Conservation (phyloP, 53 echinoderm and acorn worm species). For the Paracentrotus lividus region DNA sequence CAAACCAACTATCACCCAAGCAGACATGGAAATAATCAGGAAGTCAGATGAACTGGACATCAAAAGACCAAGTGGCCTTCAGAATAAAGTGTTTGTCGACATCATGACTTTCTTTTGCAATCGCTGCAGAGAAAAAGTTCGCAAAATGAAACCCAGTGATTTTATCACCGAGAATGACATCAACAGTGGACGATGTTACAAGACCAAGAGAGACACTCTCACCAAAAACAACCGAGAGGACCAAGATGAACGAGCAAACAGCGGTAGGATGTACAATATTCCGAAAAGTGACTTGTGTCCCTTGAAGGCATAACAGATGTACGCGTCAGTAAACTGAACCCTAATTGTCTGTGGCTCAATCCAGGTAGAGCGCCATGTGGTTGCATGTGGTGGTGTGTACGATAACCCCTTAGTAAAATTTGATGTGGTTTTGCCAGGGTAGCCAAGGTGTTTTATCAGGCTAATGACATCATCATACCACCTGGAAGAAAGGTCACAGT, state of each 20-base stretch:
- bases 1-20: not conserved
- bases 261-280: constrained; percentile 56
- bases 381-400: too few relatives aligned
- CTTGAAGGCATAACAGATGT: constrained; percentile 40
- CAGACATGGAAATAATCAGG: constrained; percentile 58
- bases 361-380: too few relatives aligned
- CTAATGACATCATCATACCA: too few relatives aligned
- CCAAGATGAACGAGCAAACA: constrained; percentile 56
- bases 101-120: constrained; percentile 56
- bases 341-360: constrained; percentile 58
- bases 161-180: constrained; percentile 27
- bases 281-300: constrained; percentile 52
- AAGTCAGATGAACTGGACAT: constrained; percentile 44
- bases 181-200: constrained; percentile 45
- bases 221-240: constrained; percentile 53
- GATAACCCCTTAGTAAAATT: too few relatives aligned
- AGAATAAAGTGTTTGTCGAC: constrained; percentile 51
- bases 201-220: constrained; percentile 36
- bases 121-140: constrained; percentile 23
- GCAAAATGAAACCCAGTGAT: constrained; percentile 21
- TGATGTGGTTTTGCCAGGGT: too few relatives aligned
- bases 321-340: constrained; percentile 61
- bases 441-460: too few relatives aligned
- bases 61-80: constrained; percentile 7
- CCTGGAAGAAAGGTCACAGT: too few relatives aligned